Evolutionary conservation across 2,113 vertebrate genomes (phyloP).

Genomic region (Poecilia latipinna): DNA sequence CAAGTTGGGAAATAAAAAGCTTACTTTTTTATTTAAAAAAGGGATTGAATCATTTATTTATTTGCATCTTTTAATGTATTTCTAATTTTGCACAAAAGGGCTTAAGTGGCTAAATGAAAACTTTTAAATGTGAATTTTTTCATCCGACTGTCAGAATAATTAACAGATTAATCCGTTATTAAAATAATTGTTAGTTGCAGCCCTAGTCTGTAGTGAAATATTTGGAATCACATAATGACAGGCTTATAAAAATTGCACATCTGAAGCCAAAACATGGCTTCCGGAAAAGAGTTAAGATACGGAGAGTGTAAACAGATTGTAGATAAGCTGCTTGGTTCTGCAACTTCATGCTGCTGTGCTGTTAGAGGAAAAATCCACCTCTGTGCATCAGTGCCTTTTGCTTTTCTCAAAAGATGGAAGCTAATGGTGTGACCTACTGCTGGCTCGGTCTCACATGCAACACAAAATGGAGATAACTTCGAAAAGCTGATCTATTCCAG

Average conservation of each 20-base stretch:
- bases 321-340: slow-evolving; percentile 38
- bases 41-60: too few species aligned
- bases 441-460: background rate
- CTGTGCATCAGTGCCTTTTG: slow-evolving; percentile 12
- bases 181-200: too few species aligned
- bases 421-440: slow-evolving; percentile 10
- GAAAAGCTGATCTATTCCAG: background rate
- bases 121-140: too few species aligned
- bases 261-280: slow-evolving; percentile 7
- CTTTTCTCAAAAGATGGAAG: slow-evolving; percentile 22
- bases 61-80: too few species aligned
- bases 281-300: slow-evolving; percentile 17
- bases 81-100: too few species aligned
- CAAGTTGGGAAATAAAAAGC: too few species aligned
- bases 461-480: background rate
- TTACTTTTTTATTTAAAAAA: too few species aligned
- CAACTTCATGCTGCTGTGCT: slow-evolving; percentile 40
- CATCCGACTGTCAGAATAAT: too few species aligned
- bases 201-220: background rate
- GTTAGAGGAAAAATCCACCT: slow-evolving; percentile 35
- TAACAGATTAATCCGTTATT: too few species aligned
- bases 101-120: too few species aligned
- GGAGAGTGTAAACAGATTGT: slow-evolving; percentile 56
- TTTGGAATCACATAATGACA: background rate
- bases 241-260: background rate